phyloP scores from a whole-genome alignment of 1,140 invertebrate genomes.

The Drosophila kikkawai region DNA sequence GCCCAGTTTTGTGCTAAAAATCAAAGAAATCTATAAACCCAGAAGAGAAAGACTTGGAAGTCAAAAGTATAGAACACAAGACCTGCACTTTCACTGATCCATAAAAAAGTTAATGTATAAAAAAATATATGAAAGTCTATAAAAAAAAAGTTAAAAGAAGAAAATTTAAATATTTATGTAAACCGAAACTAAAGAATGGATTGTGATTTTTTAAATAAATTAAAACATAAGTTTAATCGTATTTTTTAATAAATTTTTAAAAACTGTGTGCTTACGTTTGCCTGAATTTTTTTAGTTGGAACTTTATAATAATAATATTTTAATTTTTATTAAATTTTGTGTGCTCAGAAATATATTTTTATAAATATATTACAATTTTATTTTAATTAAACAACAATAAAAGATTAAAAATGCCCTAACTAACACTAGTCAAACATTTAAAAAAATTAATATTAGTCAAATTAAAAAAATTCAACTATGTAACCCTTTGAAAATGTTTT shows the following conservation, averaged over 20 bases:
- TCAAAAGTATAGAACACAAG: slow-evolving; percentile 12
- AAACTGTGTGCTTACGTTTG: neutral
- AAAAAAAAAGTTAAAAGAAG: neutral
- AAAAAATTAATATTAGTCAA: too few relatives aligned
- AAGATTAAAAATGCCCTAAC: neutral
- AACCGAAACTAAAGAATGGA: neutral
- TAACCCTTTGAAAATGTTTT: neutral
- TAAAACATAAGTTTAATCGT: neutral
- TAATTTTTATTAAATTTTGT: too few relatives aligned
- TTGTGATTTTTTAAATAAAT: neutral
- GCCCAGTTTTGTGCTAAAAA: slow-evolving; percentile 23
- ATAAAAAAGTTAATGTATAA: neutral
- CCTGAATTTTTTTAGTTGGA: neutral
- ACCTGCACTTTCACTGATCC: slow-evolving; percentile 41
- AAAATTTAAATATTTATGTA: neutral
- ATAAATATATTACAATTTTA: neutral
- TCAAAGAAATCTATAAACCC: slow-evolving; percentile 16
- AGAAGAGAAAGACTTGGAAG: slow-evolving; percentile 1
- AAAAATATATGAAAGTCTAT: neutral
- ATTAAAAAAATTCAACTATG: neutral
- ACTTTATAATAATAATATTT: too few relatives aligned
- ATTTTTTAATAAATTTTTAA: neutral
- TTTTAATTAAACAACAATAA: neutral
- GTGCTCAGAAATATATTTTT: neutral
- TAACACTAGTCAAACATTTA: too few relatives aligned